Evolutionary conservation across 2,888 invertebrate species (phyloP).

Genomic region (Cenopis cana): DNA sequence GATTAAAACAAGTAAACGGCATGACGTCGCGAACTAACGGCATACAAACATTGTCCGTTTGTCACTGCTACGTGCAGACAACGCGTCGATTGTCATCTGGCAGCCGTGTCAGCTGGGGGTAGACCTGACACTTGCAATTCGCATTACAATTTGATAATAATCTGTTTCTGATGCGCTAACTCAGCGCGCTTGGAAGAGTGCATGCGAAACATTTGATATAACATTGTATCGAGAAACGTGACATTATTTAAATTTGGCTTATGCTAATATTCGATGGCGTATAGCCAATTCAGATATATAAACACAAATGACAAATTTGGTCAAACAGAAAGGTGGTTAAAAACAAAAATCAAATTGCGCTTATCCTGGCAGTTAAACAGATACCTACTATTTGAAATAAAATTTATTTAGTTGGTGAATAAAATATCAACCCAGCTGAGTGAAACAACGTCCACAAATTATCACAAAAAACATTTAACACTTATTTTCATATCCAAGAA

Average conservation of each 20-base stretch:
- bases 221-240: neutral
- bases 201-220: neutral
- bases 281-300: no score
- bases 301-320: no score
- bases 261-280: no score
- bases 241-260: neutral
- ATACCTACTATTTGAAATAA: no score
- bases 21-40: constrained; percentile 35
- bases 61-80: constrained; percentile 27
- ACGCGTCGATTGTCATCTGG: constrained; percentile 10
- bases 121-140: neutral
- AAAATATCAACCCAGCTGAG: no score
- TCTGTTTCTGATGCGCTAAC: neutral
- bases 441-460: no score
- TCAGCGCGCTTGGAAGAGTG: neutral
- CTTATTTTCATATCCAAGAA: neutral
- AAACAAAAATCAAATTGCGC: no score
- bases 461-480: no score
- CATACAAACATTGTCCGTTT: constrained; percentile 31
- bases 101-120: constrained; percentile 10
- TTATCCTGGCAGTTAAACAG: no score
- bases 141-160: neutral
- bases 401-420: no score
- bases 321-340: no score
- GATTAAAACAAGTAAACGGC: neutral